Percentiles rank a stretch among this genome's conserved stretches.
Conservation (phyloP, 2,113 vertebrate species). For the Bos javanicus region DNA sequence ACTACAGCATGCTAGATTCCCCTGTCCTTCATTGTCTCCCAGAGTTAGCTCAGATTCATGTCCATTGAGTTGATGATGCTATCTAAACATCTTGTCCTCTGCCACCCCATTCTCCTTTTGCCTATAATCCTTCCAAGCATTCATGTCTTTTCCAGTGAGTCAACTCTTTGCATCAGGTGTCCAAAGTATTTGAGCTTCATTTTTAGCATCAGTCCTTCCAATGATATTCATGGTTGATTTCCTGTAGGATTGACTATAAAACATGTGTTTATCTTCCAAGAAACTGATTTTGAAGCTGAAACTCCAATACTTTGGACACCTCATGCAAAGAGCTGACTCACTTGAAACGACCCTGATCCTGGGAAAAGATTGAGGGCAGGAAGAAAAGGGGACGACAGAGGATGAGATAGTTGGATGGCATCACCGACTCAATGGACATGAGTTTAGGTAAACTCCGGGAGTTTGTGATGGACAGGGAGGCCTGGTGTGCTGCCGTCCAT, state of each 20-base stretch:
- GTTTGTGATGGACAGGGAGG: not conserved
- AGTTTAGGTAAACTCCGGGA: not conserved
- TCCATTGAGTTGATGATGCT: not conserved
- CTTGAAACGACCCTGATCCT: not conserved
- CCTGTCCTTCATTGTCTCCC: not conserved
- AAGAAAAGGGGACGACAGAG: not conserved
- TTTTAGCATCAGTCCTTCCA: not conserved
- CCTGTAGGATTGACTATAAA: not conserved
- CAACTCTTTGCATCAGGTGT: not conserved
- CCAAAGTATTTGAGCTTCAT: not conserved
- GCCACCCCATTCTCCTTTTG: not conserved
- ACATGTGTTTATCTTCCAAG: not conserved
- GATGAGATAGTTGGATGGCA: not conserved
- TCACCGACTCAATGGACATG: not conserved
- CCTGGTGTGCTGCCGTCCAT: not conserved
- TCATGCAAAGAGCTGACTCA: not conserved
- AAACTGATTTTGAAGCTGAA: not conserved
- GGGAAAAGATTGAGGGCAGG: not conserved
- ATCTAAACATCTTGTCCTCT: not conserved
- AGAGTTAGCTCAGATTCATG: not conserved
- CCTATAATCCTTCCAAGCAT: not conserved
- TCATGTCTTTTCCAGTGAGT: not conserved
- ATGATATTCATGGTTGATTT: not conserved
- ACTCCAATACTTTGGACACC: not conserved
- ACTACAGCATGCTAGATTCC: not conserved